Evolutionary conservation across 2,113 vertebrate species (phyloP).

Genomic region (Oreamnos americanus): DNA sequence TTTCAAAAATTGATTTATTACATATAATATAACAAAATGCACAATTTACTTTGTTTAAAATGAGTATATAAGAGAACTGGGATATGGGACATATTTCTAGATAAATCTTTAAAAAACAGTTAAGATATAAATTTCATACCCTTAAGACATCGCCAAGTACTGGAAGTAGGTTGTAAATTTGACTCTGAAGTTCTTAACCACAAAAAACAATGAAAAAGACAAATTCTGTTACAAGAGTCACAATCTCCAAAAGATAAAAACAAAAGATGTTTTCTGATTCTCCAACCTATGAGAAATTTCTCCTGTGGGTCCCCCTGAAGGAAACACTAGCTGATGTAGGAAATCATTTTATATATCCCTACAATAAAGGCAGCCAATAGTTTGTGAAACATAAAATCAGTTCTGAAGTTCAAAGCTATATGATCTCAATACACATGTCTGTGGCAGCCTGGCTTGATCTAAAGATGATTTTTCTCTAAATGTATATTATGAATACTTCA

Average conservation of each 20-base stretch:
- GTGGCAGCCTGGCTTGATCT: neutral
- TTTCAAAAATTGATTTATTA: neutral
- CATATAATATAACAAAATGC: neutral
- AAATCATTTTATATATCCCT: slow-evolving; percentile 8
- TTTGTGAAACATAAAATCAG: slow-evolving; percentile 36
- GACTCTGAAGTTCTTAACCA: slow-evolving; percentile 20
- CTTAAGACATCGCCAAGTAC: neutral
- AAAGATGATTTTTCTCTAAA: neutral
- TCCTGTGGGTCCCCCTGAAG: neutral
- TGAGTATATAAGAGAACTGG: neutral
- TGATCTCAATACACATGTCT: neutral
- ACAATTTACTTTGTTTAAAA: neutral
- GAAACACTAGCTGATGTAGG: neutral
- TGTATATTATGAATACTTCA: neutral
- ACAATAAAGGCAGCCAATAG: neutral
- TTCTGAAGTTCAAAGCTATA: slow-evolving; percentile 8
- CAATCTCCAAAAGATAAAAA: slow-evolving; percentile 15
- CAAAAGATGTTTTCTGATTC: neutral
- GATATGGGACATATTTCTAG: neutral
- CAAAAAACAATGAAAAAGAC: slow-evolving; percentile 28
- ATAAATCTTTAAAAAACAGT: neutral
- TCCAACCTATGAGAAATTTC: slow-evolving; percentile 21
- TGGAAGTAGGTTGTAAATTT: neutral
- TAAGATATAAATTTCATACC: neutral
- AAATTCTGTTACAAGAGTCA: slow-evolving; percentile 20